phyloP scores from a whole-genome alignment of 2,797 vertebrate species.

The Hipposideros larvatus region DNA sequence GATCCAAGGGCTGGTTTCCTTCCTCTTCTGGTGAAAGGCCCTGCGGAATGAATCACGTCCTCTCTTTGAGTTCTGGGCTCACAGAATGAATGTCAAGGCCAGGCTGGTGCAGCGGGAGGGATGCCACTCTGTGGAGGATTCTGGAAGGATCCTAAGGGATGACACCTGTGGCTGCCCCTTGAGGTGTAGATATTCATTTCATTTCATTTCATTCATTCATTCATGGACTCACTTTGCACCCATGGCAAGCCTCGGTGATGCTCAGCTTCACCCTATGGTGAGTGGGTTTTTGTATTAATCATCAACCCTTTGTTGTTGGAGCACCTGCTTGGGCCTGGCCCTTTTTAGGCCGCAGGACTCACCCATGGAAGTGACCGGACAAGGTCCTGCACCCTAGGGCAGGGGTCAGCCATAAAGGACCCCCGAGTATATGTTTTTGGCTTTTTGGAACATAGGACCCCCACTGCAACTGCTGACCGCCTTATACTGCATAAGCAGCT shows the following conservation, averaged over 20 bases:
- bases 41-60: slow-evolving; percentile 72
- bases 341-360: not conserved
- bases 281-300: fast-evolving
- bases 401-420: not conserved
- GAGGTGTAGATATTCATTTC: not conserved
- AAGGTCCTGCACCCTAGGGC: not conserved
- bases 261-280: not conserved
- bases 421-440: not conserved
- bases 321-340: not conserved
- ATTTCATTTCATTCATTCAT: not conserved
- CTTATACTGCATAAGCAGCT: fast-evolving
- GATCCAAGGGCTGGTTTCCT: slow-evolving; percentile 68
- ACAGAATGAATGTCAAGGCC: slow-evolving; percentile 13
- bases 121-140: not conserved
- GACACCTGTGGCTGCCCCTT: not conserved
- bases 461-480: not conserved
- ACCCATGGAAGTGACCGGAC: not conserved
- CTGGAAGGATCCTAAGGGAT: not conserved
- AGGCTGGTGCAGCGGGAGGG: not conserved
- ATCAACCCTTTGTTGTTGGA: fast-evolving
- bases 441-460: not conserved
- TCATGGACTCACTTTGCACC: too few species aligned
- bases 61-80: slow-evolving; percentile 12
- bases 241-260: not conserved
- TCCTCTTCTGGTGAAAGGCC: slow-evolving; percentile 51